phyloP scores from a whole-genome alignment of 1,140 invertebrate genomes.

The Cheumatopsyche charites region DNA sequence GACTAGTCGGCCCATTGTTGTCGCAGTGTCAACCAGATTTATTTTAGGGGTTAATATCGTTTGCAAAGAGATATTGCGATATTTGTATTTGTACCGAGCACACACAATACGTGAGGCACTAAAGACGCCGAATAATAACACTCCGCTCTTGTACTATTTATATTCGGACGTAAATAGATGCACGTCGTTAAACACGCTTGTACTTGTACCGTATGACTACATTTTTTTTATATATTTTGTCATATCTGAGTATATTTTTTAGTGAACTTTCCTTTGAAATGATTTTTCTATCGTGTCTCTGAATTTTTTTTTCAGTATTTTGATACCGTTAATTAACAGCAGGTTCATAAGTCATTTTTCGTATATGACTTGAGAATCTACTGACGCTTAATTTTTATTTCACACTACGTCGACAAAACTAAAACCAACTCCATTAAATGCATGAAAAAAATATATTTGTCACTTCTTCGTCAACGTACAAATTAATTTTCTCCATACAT shows the following conservation, averaged over 20 bases:
- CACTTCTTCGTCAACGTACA: no score
- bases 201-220: background rate
- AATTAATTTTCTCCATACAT: no score
- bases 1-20: no score
- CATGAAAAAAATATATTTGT: no score
- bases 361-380: no score
- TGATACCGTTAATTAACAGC: no score
- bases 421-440: no score
- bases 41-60: slow-evolving; percentile 12
- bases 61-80: background rate
- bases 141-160: slow-evolving; percentile 7
- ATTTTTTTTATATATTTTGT: background rate
- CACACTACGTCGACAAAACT: no score
- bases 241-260: background rate
- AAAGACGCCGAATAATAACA: slow-evolving; percentile 17
- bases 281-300: no score
- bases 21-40: background rate
- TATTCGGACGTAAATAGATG: slow-evolving; percentile 13
- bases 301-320: no score
- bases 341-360: no score
- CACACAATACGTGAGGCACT: background rate
- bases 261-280: background rate
- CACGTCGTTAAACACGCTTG: slow-evolving; percentile 6
- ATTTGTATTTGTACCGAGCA: background rate
- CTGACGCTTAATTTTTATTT: no score